Evolutionary conservation across 2,888 invertebrate genomes (phyloP).

Genomic region (Nebria salina): DNA sequence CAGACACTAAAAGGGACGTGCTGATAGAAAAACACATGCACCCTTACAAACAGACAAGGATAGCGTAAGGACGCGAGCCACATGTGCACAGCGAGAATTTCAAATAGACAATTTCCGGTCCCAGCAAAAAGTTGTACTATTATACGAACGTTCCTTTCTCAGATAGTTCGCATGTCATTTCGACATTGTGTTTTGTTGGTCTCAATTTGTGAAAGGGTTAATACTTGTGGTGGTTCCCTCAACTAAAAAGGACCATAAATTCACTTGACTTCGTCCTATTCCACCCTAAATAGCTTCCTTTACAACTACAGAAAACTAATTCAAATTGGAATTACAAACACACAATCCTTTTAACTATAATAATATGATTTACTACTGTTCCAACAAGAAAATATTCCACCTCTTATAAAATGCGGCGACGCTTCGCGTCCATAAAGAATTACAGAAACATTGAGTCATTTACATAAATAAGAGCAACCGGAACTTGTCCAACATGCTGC

Average conservation of each 20-base stretch:
- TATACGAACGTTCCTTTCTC: constrained; percentile 31
- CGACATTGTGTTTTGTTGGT: constrained; percentile 10
- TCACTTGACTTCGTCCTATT: background rate
- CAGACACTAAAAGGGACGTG: background rate
- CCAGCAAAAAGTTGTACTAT: constrained; percentile 39
- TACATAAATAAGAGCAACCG: constrained; percentile 38
- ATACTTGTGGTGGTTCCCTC: background rate
- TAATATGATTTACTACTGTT: no score
- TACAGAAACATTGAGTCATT: constrained; percentile 45
- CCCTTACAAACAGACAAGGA: background rate
- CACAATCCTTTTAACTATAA: no score
- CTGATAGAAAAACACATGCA: constrained; percentile 28
- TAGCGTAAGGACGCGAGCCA: constrained; percentile 22
- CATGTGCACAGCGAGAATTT: constrained; percentile 40
- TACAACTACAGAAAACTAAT: no score
- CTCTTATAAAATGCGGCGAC: background rate
- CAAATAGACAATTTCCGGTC: constrained; percentile 42
- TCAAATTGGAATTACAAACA: no score
- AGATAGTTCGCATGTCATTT: constrained; percentile 18
- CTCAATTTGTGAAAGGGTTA: background rate
- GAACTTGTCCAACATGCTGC: constrained; percentile 35
- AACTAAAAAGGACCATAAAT: background rate
- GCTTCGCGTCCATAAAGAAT: constrained; percentile 43
- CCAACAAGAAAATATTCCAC: no score
- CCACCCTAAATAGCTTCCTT: background rate